These are phyloP conservation scores for Apeira syringaria DNA, from an alignment of 2,888 invertebrate genomes.

Conservation along the genomic window DNA sequence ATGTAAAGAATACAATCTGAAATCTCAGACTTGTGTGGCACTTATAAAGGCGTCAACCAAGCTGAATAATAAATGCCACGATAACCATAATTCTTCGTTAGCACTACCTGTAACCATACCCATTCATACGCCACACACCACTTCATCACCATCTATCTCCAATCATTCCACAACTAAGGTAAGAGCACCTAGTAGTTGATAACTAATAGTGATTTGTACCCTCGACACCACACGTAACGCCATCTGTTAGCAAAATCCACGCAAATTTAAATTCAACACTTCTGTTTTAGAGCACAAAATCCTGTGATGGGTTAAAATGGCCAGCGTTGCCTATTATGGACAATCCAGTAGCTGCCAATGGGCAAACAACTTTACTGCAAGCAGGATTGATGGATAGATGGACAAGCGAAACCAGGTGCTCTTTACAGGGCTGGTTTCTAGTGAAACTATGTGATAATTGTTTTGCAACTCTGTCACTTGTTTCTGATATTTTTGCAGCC, in stretches of 20 bases:
- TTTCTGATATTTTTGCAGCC: constrained; percentile 4
- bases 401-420: constrained; percentile 63
- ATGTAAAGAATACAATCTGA: too few species aligned
- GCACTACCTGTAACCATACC: constrained; percentile 31
- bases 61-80: constrained; percentile 4
- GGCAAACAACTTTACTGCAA: constrained; percentile 58
- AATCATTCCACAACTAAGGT: constrained; percentile 44
- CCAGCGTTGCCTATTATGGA: constrained; percentile 54
- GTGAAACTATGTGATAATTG: constrained; percentile 55
- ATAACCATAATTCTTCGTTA: constrained; percentile 20
- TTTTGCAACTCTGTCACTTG: constrained; percentile 27
- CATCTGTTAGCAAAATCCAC: constrained; percentile 38
- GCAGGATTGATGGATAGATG: constrained; percentile 70
- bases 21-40: not conserved
- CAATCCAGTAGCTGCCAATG: constrained; percentile 56
- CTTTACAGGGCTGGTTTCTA: constrained; percentile 53
- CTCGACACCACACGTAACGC: constrained; percentile 46
- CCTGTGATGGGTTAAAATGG: constrained; percentile 17
- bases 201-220: constrained; percentile 64
- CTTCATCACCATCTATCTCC: constrained; percentile 36
- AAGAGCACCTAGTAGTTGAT: constrained; percentile 53
- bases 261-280: constrained; percentile 33
- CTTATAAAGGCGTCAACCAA: constrained; percentile 15
- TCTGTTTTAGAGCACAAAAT: constrained; percentile 44
- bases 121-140: constrained; percentile 45